A percentile compares a stretch with the other conserved stretches of the same genome.
phyloP scores from a whole-genome alignment of 2,113 vertebrate species.

The Vidua chalybeata region DNA sequence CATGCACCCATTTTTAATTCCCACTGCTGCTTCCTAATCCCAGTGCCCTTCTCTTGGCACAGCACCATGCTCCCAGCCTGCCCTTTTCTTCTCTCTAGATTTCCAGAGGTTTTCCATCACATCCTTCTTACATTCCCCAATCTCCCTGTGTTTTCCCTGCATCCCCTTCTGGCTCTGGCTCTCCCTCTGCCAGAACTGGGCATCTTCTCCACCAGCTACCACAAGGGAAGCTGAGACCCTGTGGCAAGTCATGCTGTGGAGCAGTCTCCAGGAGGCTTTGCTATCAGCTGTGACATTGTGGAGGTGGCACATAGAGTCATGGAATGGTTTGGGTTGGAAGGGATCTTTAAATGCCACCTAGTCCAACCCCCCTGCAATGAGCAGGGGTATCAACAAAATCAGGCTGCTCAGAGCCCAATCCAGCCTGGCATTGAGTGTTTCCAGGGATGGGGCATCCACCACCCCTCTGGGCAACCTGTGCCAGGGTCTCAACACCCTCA shows the following conservation, averaged over 20 bases:
- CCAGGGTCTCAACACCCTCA: not conserved
- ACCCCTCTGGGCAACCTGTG: not conserved
- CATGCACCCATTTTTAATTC: not conserved
- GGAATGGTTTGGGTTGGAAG: not conserved
- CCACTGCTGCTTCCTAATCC: not conserved
- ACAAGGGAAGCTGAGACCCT: not conserved
- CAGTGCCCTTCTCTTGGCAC: not conserved
- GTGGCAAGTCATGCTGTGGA: accelerated
- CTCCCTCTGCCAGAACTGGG: not conserved
- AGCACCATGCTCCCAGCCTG: not conserved
- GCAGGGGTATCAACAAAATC: not conserved
- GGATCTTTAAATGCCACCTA: not conserved
- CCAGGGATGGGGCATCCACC: not conserved
- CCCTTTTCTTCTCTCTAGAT: not conserved
- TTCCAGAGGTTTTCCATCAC: not conserved
- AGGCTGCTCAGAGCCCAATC: not conserved
- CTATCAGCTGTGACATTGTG: not conserved
- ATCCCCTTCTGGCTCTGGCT: not conserved
- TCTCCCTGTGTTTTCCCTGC: not conserved
- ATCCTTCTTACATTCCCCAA: not conserved
- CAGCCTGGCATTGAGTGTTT: not conserved
- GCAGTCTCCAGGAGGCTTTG: not conserved
- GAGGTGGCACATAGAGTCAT: not conserved
- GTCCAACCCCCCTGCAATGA: not conserved
- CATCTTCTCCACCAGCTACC: not conserved